Conservation (phyloP, 2,797 vertebrate genomes). For the Leucoraja ocellata region DNA sequence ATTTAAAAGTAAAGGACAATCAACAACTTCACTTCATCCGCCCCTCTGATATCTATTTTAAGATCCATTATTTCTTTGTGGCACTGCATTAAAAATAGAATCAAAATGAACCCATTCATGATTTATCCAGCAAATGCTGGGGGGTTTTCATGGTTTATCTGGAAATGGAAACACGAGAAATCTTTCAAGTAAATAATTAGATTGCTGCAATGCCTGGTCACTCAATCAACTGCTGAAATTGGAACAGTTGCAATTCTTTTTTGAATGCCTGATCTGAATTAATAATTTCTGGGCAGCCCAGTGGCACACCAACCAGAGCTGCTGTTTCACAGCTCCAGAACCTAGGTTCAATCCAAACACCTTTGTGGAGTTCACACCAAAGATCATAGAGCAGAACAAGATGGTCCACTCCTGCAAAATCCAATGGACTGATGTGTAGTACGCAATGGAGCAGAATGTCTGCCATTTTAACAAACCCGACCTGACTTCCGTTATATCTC, state of each 20-base stretch:
- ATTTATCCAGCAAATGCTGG: not conserved
- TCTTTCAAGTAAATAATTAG: not conserved
- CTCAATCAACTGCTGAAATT: not conserved
- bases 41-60: not conserved
- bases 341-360: no score
- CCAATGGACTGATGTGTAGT: no score
- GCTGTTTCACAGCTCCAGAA: no score
- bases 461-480: no score
- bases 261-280: not conserved
- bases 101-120: not conserved
- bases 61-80: not conserved
- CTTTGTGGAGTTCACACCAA: no score
- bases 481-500: no score
- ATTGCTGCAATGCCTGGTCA: not conserved
- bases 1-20: not conserved
- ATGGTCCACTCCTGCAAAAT: no score
- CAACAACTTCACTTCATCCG: not conserved
- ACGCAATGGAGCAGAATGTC: no score
- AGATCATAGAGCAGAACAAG: no score
- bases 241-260: not conserved
- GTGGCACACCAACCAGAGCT: no score
- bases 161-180: not conserved
- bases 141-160: not conserved
- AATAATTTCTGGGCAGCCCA: not conserved
- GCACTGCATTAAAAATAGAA: not conserved